Conservation (phyloP, 2,797 vertebrate species). For the Staurois parvus region DNA sequence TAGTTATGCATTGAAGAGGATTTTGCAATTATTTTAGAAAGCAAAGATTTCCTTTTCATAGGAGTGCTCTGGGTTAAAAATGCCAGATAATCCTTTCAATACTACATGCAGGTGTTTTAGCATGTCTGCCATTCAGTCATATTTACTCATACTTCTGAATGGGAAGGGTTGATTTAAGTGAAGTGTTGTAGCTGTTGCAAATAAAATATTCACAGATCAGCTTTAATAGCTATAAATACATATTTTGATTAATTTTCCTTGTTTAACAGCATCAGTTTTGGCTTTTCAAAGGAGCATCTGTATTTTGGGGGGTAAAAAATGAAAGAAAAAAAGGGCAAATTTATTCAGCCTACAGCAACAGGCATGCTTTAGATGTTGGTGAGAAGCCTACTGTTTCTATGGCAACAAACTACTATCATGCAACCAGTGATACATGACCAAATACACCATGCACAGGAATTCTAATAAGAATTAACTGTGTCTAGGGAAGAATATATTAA, state of each 20-base stretch:
- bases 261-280: background rate
- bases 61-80: too few relatives aligned
- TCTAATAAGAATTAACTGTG: slow-evolving; percentile 38
- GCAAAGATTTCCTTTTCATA: too few relatives aligned
- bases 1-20: too few relatives aligned
- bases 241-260: background rate
- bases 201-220: background rate
- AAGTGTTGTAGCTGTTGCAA: background rate
- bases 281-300: background rate
- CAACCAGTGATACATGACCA: slow-evolving; percentile 54
- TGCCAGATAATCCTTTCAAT: too few relatives aligned
- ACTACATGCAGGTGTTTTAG: too few relatives aligned
- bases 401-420: slow-evolving; percentile 44
- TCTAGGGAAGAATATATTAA: slow-evolving; percentile 9
- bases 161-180: background rate
- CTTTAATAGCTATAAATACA: background rate
- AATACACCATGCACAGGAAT: slow-evolving; percentile 38
- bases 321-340: slow-evolving; percentile 20
- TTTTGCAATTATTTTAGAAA: too few relatives aligned
- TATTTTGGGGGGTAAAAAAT: background rate
- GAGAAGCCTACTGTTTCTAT: slow-evolving; percentile 47
- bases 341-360: slow-evolving; percentile 46
- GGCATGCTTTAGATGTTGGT: slow-evolving; percentile 33
- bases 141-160: too few relatives aligned
- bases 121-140: too few relatives aligned